Evolutionary conservation across 1,140 invertebrate species (phyloP), one percentile per base, ranked within the genome.

Genomic region (Acromyrmex charruanus): DNA sequence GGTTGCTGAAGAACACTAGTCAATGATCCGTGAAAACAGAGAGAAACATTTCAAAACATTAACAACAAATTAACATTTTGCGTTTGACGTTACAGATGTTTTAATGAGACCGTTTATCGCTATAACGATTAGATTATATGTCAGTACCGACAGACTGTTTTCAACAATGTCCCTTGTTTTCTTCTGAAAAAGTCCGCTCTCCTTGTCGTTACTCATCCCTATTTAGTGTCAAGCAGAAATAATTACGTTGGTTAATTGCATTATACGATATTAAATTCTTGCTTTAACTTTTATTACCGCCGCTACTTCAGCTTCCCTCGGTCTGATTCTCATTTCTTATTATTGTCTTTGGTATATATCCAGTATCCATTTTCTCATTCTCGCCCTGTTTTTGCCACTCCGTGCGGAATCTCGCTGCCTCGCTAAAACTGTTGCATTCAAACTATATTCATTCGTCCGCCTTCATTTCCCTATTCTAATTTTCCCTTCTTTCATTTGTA

Each of bases 341-440:
- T n/a, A 44, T 35, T 61, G 55, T 44, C 55, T 61, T 75, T n/a
- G 91, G 91, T 91, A 90, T 88, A 91, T 88, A 91, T 87, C 92
- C 87, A 79, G 81, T 89, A 91, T 88, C 91, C 89, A 14, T 82
- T 51, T 77, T 84, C 68, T 79, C 58, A 82, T 82, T 82, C n/a
- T 74, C 51, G 35, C 21, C 35, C 53, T 49, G 53, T 74, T 82
- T 82, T 69, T 74, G 16, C 53, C 72, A n/a, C 65, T 68, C 28
- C 80, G 58, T n/a, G 66, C 59, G 66, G 81, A 82, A 72, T 85
- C 86, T 74, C 25, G 68, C 80, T 65, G 59, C n/a, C 81, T 86
- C 63, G 31, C 80, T 75, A 75, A 84, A 84, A 75, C 80, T 84
- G 69, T 84, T 84, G 80, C 80, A 55, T 25, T 25, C 55, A 61